Percentiles rank a stretch among this genome's conserved stretches.
phyloP scores from a whole-genome alignment of 2,888 invertebrate genomes.

The Hermaeophaga mercurialis region DNA sequence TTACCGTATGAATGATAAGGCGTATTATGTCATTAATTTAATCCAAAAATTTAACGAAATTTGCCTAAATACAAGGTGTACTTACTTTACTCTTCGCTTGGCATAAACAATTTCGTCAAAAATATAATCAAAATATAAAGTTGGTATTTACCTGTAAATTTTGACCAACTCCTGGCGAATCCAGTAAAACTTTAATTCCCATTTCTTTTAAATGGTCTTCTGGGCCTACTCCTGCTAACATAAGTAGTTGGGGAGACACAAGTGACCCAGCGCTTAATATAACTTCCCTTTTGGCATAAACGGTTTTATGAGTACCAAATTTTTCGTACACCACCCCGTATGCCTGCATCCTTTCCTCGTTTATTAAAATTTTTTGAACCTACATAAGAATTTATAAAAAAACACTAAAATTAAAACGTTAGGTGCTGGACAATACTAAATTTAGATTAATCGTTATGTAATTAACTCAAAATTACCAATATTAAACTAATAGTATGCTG shows the following conservation, averaged over 20 bases:
- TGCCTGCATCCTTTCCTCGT: constrained; percentile 64
- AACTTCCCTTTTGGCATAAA: constrained; percentile 74
- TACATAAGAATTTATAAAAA: constrained; percentile 42
- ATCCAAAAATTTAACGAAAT: too few species aligned
- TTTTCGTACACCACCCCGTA: constrained; percentile 70
- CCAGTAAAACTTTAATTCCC: constrained; percentile 65
- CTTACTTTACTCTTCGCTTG: too few species aligned
- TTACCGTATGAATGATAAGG: too few species aligned
- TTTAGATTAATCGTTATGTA: too few species aligned
- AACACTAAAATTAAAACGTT: too few species aligned
- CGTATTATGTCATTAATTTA: too few species aligned
- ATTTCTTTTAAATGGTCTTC: constrained; percentile 65
- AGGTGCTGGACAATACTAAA: too few species aligned
- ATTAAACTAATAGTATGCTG: too few species aligned
- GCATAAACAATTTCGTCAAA: too few species aligned
- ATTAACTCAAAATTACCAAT: too few species aligned
- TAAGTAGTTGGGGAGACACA: constrained; percentile 82
- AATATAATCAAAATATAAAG: too few species aligned
- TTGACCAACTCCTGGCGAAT: constrained; percentile 75
- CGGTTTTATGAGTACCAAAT: constrained; percentile 57
- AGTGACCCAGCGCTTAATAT: constrained; percentile 85
- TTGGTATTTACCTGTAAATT: constrained; percentile 66
- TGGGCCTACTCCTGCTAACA: constrained; percentile 85
- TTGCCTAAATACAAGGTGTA: too few species aligned
- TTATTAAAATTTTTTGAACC: constrained; percentile 71